A percentile compares a stretch with the other conserved stretches of the same genome.
Conservation (phyloP, 2,888 invertebrate species). For the Nyleta sp. region DNA sequence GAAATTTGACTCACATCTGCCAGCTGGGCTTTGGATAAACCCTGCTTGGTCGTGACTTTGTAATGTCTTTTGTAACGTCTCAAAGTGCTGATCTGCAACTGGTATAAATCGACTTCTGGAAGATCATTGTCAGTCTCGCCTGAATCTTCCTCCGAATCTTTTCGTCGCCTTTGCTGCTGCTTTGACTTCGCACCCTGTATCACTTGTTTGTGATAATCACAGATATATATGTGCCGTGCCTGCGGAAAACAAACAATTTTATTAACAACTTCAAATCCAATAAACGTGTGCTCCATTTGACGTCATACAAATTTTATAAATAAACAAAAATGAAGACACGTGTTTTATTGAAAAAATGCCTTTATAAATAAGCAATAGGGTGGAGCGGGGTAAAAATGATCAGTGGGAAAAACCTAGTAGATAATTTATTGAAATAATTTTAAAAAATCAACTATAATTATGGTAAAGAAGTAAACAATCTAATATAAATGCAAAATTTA, state of each 20-base stretch:
- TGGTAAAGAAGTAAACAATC: too few species aligned
- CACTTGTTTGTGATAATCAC: constrained; percentile 97
- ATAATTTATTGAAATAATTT: too few species aligned
- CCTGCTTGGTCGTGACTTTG: constrained; percentile 95
- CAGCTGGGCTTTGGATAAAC: constrained; percentile 96
- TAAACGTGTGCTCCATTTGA: too few species aligned
- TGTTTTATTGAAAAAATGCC: too few species aligned
- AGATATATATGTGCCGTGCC: constrained; percentile 98
- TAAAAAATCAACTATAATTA: too few species aligned
- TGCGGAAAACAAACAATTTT: constrained; percentile 77
- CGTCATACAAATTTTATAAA: too few species aligned
- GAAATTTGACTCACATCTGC: constrained; percentile 90
- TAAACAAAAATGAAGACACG: too few species aligned
- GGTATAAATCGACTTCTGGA: constrained; percentile 96
- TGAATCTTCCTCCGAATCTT: constrained; percentile 97
- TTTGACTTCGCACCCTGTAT: constrained; percentile 98
- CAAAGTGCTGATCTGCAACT: constrained; percentile 96
- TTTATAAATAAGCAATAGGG: too few species aligned
- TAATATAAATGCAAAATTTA: too few species aligned
- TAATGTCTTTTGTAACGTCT: constrained; percentile 96
- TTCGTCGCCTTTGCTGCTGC: constrained; percentile 87
- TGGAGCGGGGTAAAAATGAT: too few species aligned
- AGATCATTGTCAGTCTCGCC: constrained; percentile 96
- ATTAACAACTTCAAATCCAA: too few species aligned
- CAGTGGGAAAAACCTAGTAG: too few species aligned